Base-by-base conservation (phyloP, 2,797 vertebrate species). In the Acomys russatus region DNA sequence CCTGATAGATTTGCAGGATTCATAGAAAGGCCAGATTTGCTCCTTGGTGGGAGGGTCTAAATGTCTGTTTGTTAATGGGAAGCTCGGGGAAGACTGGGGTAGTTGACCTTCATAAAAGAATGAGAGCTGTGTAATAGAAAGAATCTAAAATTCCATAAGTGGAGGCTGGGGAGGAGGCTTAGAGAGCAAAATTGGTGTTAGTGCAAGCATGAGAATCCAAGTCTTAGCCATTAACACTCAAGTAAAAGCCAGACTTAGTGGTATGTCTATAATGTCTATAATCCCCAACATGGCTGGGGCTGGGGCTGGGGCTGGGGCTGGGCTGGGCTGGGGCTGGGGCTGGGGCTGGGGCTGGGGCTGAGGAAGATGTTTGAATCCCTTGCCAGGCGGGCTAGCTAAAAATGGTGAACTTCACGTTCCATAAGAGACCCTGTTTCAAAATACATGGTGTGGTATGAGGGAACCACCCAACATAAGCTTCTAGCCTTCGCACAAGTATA, bases 1-100 rank as follows among this genome's bases (percentile, higher is more conserved):
- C 22, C 56, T 63, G 20, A 30, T 3, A 80, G 6, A 3, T 76
- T 49, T 87, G 11, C 1, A 4, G 6, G 38, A 49, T 18, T 88
- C 66, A 66, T 54, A 88, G 61, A 91, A 92, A 88, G 25, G 33
- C 66, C 25, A 35, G 7, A 44, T 22, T 82, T 90, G 61, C 25
- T 59, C 30, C 6, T 0, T 0, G 9, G 28, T 18, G 11, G 70
- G 49, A 66, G 3, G 10, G 9, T 28, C 38, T 54, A 80, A 56
- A n/a, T 28, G 35, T 61, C 77, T 80, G 6, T 63, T 93, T 35
- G 30, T 8, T 33, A 70, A 28, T 6, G 0, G 28, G 84, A 88
- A 12, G 30, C 59, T 93, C 70, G 6, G 28, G 74, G 68, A 90
- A 92, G 28, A 85, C 49, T 64, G 2, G 59, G 10, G 1, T 54